Evolutionary conservation across 2,888 invertebrate species (phyloP).

Genomic region (Lithosia quadra): DNA sequence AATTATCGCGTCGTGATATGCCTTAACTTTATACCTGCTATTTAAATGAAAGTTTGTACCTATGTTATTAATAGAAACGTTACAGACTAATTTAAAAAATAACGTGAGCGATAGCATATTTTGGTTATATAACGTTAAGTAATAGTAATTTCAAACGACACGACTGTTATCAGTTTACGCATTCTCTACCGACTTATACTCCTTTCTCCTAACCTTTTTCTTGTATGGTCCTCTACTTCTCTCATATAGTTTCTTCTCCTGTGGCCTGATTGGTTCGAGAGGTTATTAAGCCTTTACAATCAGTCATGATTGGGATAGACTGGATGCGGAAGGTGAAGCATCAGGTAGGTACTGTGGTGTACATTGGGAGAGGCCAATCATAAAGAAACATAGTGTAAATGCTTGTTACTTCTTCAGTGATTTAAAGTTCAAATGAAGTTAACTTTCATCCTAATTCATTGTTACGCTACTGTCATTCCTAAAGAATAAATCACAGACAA

Average conservation of each 20-base stretch:
- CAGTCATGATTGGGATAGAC: background rate
- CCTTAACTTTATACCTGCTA: slow-evolving; percentile 3
- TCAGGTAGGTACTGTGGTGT: background rate
- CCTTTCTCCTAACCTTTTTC: background rate
- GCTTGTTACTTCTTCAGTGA: background rate
- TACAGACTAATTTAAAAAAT: slow-evolving; percentile 4
- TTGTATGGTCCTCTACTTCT: too few species aligned
- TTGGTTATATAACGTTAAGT: slow-evolving; percentile 1
- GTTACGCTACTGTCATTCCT: too few species aligned
- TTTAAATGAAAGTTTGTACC: slow-evolving; percentile 5
- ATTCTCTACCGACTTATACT: background rate
- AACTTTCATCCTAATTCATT: too few species aligned
- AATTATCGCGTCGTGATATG: background rate
- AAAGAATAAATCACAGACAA: too few species aligned
- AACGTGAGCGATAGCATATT: background rate
- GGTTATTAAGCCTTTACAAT: too few species aligned
- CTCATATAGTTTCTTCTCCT: too few species aligned
- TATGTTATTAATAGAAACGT: background rate
- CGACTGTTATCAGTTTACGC: background rate
- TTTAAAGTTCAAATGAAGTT: too few species aligned
- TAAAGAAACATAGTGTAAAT: background rate
- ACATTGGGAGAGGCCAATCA: background rate
- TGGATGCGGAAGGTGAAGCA: too few species aligned
- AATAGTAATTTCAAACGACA: background rate
- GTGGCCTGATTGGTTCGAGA: too few species aligned